These are phyloP conservation scores for Tipula confusa DNA, from an alignment of 2,888 invertebrate genomes.

Conservation along the genomic window DNA sequence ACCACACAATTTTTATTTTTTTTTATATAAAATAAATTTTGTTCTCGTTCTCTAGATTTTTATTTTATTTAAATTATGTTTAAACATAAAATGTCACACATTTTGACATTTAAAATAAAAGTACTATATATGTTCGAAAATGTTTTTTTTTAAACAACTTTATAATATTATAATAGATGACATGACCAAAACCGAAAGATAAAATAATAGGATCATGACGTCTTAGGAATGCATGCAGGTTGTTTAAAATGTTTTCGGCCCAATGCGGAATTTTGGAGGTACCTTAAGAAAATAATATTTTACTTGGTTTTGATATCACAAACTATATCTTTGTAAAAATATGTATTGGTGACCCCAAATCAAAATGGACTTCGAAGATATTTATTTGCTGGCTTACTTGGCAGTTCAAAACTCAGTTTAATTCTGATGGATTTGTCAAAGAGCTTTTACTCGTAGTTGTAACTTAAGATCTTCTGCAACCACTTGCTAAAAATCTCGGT, in stretches of 20 bases:
- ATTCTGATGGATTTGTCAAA: too few species aligned
- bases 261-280: too few species aligned
- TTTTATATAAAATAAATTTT: background rate
- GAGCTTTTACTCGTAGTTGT: too few species aligned
- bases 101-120: constrained; percentile 12
- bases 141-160: background rate
- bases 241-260: background rate
- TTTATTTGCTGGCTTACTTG: too few species aligned
- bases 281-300: too few species aligned
- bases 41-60: background rate
- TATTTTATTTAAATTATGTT: background rate
- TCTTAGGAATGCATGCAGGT: background rate
- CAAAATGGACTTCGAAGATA: too few species aligned
- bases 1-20: background rate
- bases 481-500: too few species aligned
- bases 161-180: constrained; percentile 1
- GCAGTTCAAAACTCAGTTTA: too few species aligned
- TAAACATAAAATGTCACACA: background rate
- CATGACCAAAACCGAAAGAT: background rate
- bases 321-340: too few species aligned
- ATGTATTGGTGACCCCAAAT: too few species aligned
- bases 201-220: background rate
- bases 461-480: too few species aligned
- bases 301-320: too few species aligned
- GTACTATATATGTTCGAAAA: background rate